These are phyloP conservation scores for Escarpia spicata DNA, from an alignment of 2,888 invertebrate species.

Conservation along the genomic window DNA sequence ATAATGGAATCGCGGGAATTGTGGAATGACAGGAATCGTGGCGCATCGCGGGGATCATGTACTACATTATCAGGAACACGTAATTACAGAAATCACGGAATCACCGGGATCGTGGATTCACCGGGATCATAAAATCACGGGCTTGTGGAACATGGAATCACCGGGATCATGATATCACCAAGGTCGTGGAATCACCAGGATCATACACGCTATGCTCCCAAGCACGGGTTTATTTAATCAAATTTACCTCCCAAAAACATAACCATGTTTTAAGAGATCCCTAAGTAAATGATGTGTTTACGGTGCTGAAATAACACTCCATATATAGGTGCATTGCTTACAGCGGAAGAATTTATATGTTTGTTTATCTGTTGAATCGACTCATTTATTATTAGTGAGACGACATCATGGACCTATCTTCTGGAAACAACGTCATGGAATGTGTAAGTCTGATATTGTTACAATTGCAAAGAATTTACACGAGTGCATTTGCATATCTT, in stretches of 20 bases:
- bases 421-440: not conserved
- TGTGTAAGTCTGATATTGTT: not conserved
- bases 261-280: not conserved
- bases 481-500: not conserved
- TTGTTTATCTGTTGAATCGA: not conserved
- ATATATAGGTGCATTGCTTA: not conserved
- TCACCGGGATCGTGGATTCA: no score
- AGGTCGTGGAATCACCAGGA: not conserved
- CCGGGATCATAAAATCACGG: no score
- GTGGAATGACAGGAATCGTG: no score
- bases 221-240: not conserved
- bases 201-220: no score
- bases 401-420: not conserved
- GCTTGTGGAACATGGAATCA: not conserved
- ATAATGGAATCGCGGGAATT: no score
- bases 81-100: no score
- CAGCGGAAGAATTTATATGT: not conserved
- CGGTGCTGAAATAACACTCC: not conserved
- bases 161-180: not conserved
- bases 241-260: not conserved
- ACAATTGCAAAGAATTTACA: not conserved
- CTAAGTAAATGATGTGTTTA: not conserved
- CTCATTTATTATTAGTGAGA: conserved; percentile 7
- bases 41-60: no score
- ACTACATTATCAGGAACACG: no score